phyloP scores from a whole-genome alignment of 2,113 vertebrate species.

The Gobius niger region DNA sequence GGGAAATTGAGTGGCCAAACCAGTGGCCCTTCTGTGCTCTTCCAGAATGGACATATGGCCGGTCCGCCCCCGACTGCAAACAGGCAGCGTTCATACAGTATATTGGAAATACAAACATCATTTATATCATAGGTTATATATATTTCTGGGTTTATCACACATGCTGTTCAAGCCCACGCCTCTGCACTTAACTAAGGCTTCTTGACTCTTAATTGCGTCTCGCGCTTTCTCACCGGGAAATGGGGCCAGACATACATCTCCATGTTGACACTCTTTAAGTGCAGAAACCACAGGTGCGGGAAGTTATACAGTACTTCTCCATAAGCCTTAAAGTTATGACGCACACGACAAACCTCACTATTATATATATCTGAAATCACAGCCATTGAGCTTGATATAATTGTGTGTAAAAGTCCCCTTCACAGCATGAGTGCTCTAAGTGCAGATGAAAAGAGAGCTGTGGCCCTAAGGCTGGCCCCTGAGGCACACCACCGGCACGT shows the following conservation, averaged over 20 bases:
- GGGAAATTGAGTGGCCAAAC: no score
- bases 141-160: background rate
- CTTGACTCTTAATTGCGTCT: conserved; percentile 4
- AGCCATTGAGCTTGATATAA: background rate
- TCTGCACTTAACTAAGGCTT: background rate
- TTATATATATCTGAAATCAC: background rate
- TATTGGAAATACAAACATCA: background rate
- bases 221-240: background rate
- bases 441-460: background rate
- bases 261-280: background rate
- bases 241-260: background rate
- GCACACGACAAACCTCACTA: no score
- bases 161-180: background rate
- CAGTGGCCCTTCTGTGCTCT: no score
- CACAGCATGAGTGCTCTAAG: background rate
- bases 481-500: background rate
- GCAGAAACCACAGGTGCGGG: background rate
- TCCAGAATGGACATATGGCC: no score
- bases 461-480: conserved; percentile 1
- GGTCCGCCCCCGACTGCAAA: no score
- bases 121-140: background rate
- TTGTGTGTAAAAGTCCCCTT: background rate
- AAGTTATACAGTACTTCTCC: background rate
- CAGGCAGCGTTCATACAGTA: no score
- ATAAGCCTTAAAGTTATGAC: no score